Conservation (phyloP, 2,113 vertebrate genomes). For the Thermophis baileyi region DNA sequence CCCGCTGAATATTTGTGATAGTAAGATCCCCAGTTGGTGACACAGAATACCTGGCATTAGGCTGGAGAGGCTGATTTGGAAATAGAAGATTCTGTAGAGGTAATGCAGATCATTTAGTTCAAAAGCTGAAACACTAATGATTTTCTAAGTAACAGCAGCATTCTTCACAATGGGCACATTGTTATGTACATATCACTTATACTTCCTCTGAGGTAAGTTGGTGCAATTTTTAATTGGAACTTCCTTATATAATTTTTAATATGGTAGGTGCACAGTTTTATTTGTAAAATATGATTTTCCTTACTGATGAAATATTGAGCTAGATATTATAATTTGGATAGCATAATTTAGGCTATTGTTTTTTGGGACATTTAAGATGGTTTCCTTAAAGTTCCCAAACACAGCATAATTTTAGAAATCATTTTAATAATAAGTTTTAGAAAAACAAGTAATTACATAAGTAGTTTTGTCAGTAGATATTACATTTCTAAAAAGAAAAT, state of each 20-base stretch:
- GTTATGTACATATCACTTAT: neutral
- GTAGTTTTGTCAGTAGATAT: neutral
- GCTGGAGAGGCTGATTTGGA: constrained; percentile 94
- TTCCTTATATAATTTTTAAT: constrained; percentile 42
- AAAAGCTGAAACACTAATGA: constrained; percentile 13
- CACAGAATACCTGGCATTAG: constrained; percentile 91
- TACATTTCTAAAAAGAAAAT: neutral
- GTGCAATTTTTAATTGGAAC: constrained; percentile 36
- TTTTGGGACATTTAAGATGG: neutral
- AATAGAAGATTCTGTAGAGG: constrained; percentile 91
- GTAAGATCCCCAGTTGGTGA: constrained; percentile 92
- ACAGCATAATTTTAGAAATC: neutral
- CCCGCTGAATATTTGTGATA: constrained; percentile 87
- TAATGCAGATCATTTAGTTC: constrained; percentile 50
- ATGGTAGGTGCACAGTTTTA: neutral
- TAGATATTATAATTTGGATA: neutral
- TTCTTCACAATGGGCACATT: constrained; percentile 33
- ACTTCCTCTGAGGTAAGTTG: constrained; percentile 21
- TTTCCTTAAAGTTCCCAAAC: neutral
- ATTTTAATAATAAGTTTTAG: neutral
- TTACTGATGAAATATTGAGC: neutral
- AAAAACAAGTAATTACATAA: neutral
- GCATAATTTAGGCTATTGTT: neutral
- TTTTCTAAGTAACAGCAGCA: neutral
- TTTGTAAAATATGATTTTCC: neutral